Evolutionary conservation across 2,888 invertebrate genomes (phyloP).

Genomic region (Carpatolechia fugitivella): DNA sequence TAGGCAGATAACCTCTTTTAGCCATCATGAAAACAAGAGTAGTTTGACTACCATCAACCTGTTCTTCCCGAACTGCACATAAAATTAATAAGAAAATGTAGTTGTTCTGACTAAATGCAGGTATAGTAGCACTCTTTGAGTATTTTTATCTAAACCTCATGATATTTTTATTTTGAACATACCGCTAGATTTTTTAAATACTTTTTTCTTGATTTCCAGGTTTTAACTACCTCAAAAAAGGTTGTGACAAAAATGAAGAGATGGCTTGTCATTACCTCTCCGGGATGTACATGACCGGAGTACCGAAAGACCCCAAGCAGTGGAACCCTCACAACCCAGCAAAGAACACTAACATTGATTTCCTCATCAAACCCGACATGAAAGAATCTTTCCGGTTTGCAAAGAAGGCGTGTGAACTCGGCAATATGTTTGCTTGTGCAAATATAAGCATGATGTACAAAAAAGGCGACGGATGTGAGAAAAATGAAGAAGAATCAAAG

Average conservation of each 20-base stretch:
- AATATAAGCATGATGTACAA: slow-evolving; percentile 93
- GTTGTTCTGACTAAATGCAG: no score
- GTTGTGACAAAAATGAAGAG: slow-evolving; percentile 79
- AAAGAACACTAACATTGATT: slow-evolving; percentile 70
- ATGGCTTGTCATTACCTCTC: slow-evolving; percentile 90
- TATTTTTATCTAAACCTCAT: no score
- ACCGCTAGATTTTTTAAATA: no score
- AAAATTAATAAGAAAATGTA: no score
- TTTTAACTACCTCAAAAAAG: slow-evolving; percentile 79
- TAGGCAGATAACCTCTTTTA: neutral
- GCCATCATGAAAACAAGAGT: no score
- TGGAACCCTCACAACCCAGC: slow-evolving; percentile 58
- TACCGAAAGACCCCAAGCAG: slow-evolving; percentile 78
- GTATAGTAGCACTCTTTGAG: no score
- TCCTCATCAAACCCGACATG: slow-evolving; percentile 82
- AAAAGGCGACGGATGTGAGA: slow-evolving; percentile 89
- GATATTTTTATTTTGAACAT: no score
- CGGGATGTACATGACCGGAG: slow-evolving; percentile 87
- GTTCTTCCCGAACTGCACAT: no score
- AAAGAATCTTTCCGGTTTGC: slow-evolving; percentile 89
- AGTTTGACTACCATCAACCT: no score
- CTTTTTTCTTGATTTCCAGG: slow-evolving; percentile 61
- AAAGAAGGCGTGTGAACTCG: slow-evolving; percentile 88
- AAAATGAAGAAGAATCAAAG: slow-evolving; percentile 84
- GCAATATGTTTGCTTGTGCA: slow-evolving; percentile 92